Evolutionary conservation across 2,797 vertebrate genomes (phyloP), one percentile per base, ranked within the genome.

Genomic region (Falco berigora): DNA sequence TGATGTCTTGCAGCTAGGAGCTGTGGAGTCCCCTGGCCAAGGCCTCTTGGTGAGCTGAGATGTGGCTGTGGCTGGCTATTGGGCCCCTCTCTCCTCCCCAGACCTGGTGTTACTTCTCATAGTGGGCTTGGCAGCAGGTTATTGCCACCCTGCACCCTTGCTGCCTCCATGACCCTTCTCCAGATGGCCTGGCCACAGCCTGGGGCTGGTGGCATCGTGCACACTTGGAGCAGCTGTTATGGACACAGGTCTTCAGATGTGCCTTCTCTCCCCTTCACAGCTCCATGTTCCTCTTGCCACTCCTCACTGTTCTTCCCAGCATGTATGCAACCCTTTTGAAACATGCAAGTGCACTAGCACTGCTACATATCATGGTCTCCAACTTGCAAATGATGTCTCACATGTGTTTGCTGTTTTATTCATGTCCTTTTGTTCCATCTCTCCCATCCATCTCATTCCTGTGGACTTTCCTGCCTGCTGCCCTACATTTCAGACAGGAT

Each of bases 341-440:
- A n/a, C 0, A 0, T 22, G 9, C 13, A 10, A 46, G 47, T 13
- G 47, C 74, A 5, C 8, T 17, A 46, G 44, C 32, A 32, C 34
- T 55, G 52, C 36, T 75, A 42, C 8, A 0, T 49, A 46, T 5
- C 4, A 1, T 10, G 14, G 20, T 56, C 14, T 47, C 27, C 46
- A 46, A 14, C 67, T 64, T 64, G 40, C 46, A 36, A 24, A 30
- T 8, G n/a, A n/a, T 50, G 12, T 69, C 53, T 49, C 20, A 3
- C 5, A 0, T 14, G 24, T 3, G 2, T 50, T 36, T 82, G 62
- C 34, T 63, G 22, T 4, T 67, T 28, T 28, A 24, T 40, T 53
- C 40, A 20, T 56, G 24, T 66, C 52, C 16, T 88, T 80, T 64
- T 25, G 12, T 80, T 86, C 47, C 16, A 4, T 19, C 52, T 84